These are phyloP conservation scores for Phaenicophaeus curvirostris DNA, from an alignment of 2,797 vertebrate species.

Conservation along the genomic window DNA sequence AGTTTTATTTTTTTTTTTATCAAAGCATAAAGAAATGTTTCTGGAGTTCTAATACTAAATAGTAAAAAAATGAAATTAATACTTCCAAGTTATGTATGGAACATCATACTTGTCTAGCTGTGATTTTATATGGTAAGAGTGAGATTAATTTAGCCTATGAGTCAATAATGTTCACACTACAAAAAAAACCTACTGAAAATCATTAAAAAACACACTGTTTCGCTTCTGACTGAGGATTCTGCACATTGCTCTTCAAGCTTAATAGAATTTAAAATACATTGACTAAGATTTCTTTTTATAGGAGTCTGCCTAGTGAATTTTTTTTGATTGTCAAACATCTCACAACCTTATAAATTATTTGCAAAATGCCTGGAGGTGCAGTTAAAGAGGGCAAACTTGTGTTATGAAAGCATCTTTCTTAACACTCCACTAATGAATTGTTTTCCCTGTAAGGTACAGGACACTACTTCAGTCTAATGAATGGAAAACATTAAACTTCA, in stretches of 20 bases:
- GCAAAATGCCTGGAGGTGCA: slow-evolving; percentile 46
- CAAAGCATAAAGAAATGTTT: not conserved
- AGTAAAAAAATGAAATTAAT: not conserved
- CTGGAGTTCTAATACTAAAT: not conserved
- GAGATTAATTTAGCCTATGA: not conserved
- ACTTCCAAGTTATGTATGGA: not conserved
- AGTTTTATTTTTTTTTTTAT: not conserved
- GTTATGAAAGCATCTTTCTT: slow-evolving; percentile 50
- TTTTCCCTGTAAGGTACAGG: slow-evolving; percentile 32
- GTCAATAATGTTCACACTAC: not conserved
- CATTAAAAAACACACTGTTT: not conserved
- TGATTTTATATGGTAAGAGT: not conserved
- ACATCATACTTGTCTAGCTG: not conserved
- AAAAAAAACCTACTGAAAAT: not conserved
- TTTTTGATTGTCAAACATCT: slow-evolving; percentile 40
- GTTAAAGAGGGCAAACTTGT: slow-evolving; percentile 57
- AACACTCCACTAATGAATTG: slow-evolving; percentile 68
- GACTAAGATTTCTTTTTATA: not conserved
- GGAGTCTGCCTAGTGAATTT: slow-evolving; percentile 11
- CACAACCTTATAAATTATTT: slow-evolving; percentile 64
- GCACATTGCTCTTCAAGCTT: not conserved
- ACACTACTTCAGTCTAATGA: slow-evolving; percentile 32
- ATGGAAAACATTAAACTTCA: slow-evolving; percentile 8
- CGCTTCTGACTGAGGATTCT: not conserved
- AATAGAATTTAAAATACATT: slow-evolving; percentile 7